Percentiles rank a stretch among this genome's conserved stretches.
Conservation (phyloP, 2,888 invertebrate species). For the Rhagophthalmus giganteus region DNA sequence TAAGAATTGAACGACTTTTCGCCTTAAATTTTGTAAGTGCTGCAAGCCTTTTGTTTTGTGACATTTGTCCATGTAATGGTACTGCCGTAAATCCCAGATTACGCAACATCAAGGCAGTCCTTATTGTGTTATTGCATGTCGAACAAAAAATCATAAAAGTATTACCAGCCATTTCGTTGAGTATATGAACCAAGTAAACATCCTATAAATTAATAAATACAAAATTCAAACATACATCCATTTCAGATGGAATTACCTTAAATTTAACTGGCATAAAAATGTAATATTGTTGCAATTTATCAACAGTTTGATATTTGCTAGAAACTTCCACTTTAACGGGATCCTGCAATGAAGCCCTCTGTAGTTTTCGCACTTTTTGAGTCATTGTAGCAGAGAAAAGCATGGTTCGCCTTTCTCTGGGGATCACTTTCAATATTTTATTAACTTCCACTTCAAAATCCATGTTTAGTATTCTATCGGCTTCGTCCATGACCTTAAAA, state of each 20-base stretch:
- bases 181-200: constrained; percentile 90
- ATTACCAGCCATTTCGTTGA: constrained; percentile 94
- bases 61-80: constrained; percentile 99
- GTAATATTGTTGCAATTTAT: constrained; percentile 92
- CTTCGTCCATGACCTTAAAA: constrained; percentile 93
- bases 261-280: constrained; percentile 94
- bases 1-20: constrained; percentile 89
- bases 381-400: constrained; percentile 99
- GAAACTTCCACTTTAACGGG: constrained; percentile 96
- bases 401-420: constrained; percentile 87
- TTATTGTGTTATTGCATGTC: constrained; percentile 90
- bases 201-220: constrained; percentile 64
- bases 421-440: constrained; percentile 90
- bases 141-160: constrained; percentile 97
- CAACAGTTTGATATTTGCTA: constrained; percentile 97
- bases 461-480: constrained; percentile 97
- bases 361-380: constrained; percentile 92
- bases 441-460: constrained; percentile 98
- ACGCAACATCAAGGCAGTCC: constrained; percentile 84
- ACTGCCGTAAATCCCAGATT: constrained; percentile 92
- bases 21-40: constrained; percentile 96
- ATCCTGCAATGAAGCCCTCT: constrained; percentile 90
- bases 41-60: constrained; percentile 93
- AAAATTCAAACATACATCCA: constrained; percentile 32
- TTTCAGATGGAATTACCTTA: no score